phyloP scores from a whole-genome alignment of 2,888 invertebrate species.

The Apodemia duryi region DNA sequence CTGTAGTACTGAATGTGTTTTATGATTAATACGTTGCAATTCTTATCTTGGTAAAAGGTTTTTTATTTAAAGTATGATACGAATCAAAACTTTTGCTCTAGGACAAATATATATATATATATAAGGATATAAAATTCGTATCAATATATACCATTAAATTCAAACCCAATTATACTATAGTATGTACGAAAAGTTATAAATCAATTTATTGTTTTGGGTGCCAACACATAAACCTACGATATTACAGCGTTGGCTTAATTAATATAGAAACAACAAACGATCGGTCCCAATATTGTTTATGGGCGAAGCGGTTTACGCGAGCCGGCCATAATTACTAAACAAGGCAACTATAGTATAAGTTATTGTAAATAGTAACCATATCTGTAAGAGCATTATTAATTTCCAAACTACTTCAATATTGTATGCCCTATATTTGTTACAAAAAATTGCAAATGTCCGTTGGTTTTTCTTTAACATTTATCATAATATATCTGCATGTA shows the following conservation, averaged over 20 bases:
- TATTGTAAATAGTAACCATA: conserved; percentile 15
- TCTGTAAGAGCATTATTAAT: conserved; percentile 6
- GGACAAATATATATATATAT: too few relatives aligned
- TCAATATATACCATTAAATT: neutral
- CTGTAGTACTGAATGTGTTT: too few relatives aligned
- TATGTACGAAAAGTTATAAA: conserved; percentile 11
- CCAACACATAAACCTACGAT: conserved; percentile 29
- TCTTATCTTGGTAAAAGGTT: too few relatives aligned
- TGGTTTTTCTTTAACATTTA: too few relatives aligned
- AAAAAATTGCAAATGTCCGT: too few relatives aligned
- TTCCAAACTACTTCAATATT: too few relatives aligned
- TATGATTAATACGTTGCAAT: too few relatives aligned
- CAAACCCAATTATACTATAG: neutral
- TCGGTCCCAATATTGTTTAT: conserved; percentile 54
- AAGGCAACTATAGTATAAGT: conserved; percentile 32
- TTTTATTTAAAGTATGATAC: too few relatives aligned
- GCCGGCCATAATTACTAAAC: conserved; percentile 51
- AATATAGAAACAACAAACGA: conserved; percentile 51
- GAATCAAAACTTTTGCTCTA: too few relatives aligned
- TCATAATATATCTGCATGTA: too few relatives aligned
- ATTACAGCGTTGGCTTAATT: conserved; percentile 40
- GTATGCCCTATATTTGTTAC: too few relatives aligned
- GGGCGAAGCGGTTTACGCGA: conserved; percentile 47
- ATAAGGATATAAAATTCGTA: too few relatives aligned
- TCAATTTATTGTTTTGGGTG: conserved; percentile 20